Conservation (phyloP, 2,113 vertebrate species). For the cattle (Bos taurus) region DNA sequence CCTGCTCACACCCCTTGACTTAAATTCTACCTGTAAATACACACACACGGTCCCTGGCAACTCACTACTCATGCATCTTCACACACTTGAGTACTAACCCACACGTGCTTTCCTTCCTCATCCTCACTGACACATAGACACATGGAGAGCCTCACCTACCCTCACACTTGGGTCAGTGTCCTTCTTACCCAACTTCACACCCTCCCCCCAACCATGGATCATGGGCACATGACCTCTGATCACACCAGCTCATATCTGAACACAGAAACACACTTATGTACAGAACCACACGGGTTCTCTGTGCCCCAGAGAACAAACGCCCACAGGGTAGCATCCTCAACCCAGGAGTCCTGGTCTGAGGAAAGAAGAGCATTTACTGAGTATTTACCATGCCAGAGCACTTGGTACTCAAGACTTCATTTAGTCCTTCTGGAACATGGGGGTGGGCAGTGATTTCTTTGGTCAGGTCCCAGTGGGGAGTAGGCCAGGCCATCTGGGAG, state of each 20-base stretch:
- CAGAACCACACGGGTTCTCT: background rate
- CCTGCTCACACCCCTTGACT: background rate
- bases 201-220: background rate
- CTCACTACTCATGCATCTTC: background rate
- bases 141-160: background rate
- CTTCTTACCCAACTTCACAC: background rate
- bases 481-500: conserved; percentile 25
- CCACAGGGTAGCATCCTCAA: background rate
- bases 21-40: background rate
- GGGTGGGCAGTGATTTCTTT: background rate
- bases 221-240: background rate
- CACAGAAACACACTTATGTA: background rate
- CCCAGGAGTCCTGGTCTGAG: background rate
- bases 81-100: background rate
- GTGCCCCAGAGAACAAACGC: background rate
- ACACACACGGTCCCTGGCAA: background rate
- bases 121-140: background rate
- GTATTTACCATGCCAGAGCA: background rate
- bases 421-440: background rate
- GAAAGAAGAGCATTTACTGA: background rate
- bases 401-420: conserved; percentile 21
- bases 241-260: background rate
- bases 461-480: background rate
- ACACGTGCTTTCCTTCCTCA: background rate
- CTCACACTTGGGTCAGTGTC: background rate